A percentile compares a stretch with the other conserved stretches of the same genome.
Evolutionary conservation across 2,797 vertebrate species (phyloP).

Genomic region (Catharus ustulatus): DNA sequence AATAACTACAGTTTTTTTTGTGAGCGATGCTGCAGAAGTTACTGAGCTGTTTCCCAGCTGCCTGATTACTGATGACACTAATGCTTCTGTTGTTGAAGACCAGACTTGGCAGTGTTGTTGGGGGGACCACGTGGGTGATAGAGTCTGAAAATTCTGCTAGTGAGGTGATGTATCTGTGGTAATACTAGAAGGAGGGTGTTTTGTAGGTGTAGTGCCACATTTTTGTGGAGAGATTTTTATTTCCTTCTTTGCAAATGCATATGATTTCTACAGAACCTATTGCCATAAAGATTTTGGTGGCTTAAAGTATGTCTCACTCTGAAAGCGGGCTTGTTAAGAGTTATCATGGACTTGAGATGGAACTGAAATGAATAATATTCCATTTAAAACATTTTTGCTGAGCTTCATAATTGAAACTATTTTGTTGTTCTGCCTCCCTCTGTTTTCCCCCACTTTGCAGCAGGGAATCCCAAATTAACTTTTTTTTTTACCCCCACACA

Average conservation of each 20-base stretch:
- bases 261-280: background rate
- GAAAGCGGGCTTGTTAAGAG: background rate
- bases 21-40: background rate
- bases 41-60: background rate
- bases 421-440: background rate
- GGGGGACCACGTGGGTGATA: accelerated
- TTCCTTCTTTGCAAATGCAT: background rate
- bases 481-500: background rate
- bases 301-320: background rate
- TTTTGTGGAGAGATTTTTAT: background rate
- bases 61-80: background rate
- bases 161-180: accelerated
- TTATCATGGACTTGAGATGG: background rate
- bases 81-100: background rate
- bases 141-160: background rate
- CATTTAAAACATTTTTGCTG: background rate
- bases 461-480: background rate
- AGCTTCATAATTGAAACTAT: background rate
- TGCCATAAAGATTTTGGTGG: background rate
- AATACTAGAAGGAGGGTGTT: background rate
- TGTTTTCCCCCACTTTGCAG: background rate
- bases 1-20: background rate
- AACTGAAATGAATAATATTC: background rate
- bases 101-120: background rate
- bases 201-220: background rate